Evolutionary conservation across 1,140 invertebrate genomes (phyloP).

Genomic region (Cyphomyrmex costatus): DNA sequence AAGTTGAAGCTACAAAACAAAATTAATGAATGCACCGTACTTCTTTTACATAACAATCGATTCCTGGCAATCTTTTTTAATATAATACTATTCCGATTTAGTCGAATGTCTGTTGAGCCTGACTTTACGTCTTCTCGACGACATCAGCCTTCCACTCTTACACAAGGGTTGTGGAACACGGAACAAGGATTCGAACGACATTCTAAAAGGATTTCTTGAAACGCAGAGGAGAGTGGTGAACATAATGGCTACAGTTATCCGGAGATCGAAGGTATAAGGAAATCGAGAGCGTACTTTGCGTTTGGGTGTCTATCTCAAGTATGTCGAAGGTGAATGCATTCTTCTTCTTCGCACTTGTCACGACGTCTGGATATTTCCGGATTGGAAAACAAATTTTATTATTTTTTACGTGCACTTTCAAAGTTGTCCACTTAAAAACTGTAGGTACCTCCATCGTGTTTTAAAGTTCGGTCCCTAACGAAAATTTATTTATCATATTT

Average conservation of each 20-base stretch:
- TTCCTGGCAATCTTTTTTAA: not conserved
- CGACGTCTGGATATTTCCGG: not conserved
- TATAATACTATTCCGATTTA: not conserved
- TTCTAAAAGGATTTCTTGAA: constrained; percentile 47
- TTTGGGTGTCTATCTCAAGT: constrained; percentile 15
- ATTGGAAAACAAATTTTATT: not conserved
- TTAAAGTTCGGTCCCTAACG: not conserved
- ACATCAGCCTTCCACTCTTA: constrained; percentile 13
- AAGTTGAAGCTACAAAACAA: not conserved
- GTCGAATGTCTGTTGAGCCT: constrained; percentile 17
- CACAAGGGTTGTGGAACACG: constrained; percentile 3
- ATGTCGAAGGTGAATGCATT: not conserved
- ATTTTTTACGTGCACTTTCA: not conserved
- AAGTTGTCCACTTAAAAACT: not conserved
- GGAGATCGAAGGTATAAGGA: constrained; percentile 26
- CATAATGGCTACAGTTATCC: constrained; percentile 49
- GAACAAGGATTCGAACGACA: constrained; percentile 19
- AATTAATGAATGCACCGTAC: not conserved
- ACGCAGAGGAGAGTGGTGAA: not conserved
- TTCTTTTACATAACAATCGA: not conserved
- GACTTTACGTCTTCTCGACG: not conserved
- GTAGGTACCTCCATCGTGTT: not conserved
- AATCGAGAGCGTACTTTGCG: constrained; percentile 41
- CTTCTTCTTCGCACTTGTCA: constrained; percentile 10
- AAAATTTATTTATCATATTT: constrained; percentile 11